Percentiles rank a stretch among this genome's conserved stretches.
Evolutionary conservation across 2,113 vertebrate species (phyloP).

Genomic region (Sarotherodon lohbergeri): DNA sequence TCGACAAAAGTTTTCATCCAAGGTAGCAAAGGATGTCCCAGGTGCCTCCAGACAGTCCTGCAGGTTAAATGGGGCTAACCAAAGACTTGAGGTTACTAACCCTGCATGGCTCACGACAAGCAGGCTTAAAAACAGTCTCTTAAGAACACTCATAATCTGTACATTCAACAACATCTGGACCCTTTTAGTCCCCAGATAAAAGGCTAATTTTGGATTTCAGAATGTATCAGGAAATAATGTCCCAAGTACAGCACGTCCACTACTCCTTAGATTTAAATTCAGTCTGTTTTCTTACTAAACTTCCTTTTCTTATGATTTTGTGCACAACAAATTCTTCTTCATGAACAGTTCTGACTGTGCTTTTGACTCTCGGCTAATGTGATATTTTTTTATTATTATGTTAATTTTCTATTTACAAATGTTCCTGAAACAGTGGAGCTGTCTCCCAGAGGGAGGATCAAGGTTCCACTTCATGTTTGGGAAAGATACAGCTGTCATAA

Average conservation of each 20-base stretch:
- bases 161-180: background rate
- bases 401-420: background rate
- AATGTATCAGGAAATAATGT: background rate
- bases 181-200: background rate
- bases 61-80: background rate
- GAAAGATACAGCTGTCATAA: background rate
- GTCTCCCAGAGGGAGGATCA: background rate
- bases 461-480: background rate
- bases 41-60: background rate
- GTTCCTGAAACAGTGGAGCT: background rate
- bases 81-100: background rate
- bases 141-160: background rate
- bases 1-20: background rate
- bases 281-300: background rate
- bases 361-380: background rate
- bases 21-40: background rate
- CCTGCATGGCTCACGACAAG: fast-evolving
- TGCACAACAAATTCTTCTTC: background rate
- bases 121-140: fast-evolving
- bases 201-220: background rate
- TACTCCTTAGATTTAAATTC: fast-evolving
- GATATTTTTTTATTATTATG: background rate
- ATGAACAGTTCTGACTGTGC: background rate
- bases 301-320: background rate
- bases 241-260: background rate